These are phyloP conservation scores for Apodemia hepburni DNA, from an alignment of 2,888 invertebrate species.

Conservation along the genomic window DNA sequence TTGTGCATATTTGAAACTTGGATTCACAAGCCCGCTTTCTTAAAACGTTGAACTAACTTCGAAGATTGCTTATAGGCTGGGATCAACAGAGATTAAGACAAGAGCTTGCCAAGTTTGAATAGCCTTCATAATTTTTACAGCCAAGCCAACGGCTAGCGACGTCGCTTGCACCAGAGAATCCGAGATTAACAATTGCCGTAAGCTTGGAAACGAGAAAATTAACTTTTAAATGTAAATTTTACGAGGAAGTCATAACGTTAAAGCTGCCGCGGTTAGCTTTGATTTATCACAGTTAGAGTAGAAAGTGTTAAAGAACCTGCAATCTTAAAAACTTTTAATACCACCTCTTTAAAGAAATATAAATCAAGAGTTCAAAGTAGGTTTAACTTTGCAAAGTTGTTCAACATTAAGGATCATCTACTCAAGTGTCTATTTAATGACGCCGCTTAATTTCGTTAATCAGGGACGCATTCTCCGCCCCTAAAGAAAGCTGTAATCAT, in stretches of 20 bases:
- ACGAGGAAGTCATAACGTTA: conserved; percentile 77
- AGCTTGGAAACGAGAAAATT: conserved; percentile 70
- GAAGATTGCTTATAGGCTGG: conserved; percentile 8
- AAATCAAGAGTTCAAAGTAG: conserved; percentile 68
- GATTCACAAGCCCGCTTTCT: not conserved
- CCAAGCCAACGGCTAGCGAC: conserved; percentile 28
- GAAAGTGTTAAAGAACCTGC: conserved; percentile 78
- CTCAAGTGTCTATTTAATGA: conserved; percentile 63
- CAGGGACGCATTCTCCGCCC: conserved; percentile 33
- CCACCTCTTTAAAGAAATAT: conserved; percentile 76
- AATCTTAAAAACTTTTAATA: conserved; percentile 79
- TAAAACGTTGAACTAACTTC: not conserved
- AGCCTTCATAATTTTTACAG: conserved; percentile 56
- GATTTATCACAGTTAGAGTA: conserved; percentile 76
- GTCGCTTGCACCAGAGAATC: conserved; percentile 51
- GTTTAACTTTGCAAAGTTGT: conserved; percentile 64
- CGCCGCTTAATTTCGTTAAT: conserved; percentile 51
- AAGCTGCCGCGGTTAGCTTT: conserved; percentile 75
- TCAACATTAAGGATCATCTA: conserved; percentile 65
- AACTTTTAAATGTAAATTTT: conserved; percentile 79
- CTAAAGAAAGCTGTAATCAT: conserved; percentile 20
- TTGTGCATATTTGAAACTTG: not conserved
- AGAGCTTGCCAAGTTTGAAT: conserved; percentile 40
- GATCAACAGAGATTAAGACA: conserved; percentile 16
- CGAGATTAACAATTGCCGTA: conserved; percentile 74